phyloP scores from a whole-genome alignment of 2,113 vertebrate species.

The Dinomys branickii region DNA sequence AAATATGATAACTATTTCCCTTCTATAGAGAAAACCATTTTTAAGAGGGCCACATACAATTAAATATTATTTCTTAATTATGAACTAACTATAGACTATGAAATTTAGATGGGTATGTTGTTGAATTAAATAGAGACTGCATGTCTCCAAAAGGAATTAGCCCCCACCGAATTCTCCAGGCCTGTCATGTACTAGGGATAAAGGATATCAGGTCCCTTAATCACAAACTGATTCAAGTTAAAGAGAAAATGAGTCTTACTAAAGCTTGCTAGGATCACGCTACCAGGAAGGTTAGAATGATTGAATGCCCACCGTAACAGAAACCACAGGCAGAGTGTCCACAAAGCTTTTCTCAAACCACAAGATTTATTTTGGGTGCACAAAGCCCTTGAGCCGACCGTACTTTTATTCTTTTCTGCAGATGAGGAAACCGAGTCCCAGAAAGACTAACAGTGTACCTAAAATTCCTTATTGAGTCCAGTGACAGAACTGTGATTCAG shows the following conservation, averaged over 20 bases:
- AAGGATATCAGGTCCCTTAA: background rate
- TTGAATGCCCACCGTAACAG: background rate
- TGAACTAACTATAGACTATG: background rate
- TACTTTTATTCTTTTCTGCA: background rate
- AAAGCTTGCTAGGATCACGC: background rate
- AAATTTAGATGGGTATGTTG: background rate
- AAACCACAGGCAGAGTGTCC: background rate
- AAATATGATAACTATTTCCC: constrained; percentile 25
- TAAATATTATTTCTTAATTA: constrained; percentile 10
- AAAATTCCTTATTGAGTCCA: background rate
- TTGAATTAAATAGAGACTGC: background rate
- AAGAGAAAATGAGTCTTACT: background rate
- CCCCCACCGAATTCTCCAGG: background rate
- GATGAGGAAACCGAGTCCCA: background rate
- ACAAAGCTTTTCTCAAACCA: background rate
- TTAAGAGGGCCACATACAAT: background rate
- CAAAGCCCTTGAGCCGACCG: background rate
- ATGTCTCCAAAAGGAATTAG: background rate
- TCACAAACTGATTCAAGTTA: background rate
- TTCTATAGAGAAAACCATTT: background rate
- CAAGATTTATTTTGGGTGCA: background rate
- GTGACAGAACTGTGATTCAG: background rate
- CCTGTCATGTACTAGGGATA: background rate
- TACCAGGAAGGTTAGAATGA: background rate
- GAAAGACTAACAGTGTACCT: background rate